Percentiles rank a stretch among this genome's conserved stretches.
Conservation (phyloP, 2,888 invertebrate species). For the Brenthis ino region DNA sequence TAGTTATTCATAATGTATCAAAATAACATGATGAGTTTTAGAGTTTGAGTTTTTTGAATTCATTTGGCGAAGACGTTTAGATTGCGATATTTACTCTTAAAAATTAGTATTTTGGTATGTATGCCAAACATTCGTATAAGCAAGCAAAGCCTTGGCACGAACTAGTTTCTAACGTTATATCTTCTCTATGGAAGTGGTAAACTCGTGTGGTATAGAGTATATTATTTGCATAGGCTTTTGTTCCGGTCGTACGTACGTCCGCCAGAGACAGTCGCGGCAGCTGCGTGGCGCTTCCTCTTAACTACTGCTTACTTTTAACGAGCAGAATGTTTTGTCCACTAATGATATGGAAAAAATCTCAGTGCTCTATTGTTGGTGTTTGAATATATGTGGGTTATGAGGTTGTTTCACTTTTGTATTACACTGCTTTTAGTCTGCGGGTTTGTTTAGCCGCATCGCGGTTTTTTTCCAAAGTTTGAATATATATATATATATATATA, state of each 20-base stretch:
- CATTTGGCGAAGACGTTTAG: too few relatives aligned
- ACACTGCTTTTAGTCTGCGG: not conserved
- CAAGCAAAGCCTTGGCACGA: too few relatives aligned
- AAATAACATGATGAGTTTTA: too few relatives aligned
- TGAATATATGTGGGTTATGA: slow-evolving; percentile 19
- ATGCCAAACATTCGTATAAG: too few relatives aligned
- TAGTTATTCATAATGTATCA: too few relatives aligned
- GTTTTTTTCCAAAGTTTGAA: too few relatives aligned
- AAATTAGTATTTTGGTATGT: too few relatives aligned
- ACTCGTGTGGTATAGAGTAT: not conserved
- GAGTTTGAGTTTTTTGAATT: too few relatives aligned
- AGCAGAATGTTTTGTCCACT: slow-evolving; percentile 25
- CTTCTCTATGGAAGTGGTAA: too few relatives aligned
- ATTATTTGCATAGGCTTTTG: not conserved
- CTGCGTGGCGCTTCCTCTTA: not conserved
- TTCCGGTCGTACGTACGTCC: not conserved
- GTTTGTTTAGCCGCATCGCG: not conserved
- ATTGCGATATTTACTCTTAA: too few relatives aligned
- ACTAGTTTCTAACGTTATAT: too few relatives aligned
- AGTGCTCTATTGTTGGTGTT: slow-evolving; percentile 10
- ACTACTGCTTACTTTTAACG: slow-evolving; percentile 24
- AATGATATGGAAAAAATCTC: slow-evolving; percentile 18
- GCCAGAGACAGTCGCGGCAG: slow-evolving; percentile 5
- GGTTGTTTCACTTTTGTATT: not conserved
- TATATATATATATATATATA: too few relatives aligned